Evolutionary conservation across 2,888 invertebrate genomes (phyloP), one percentile per base, ranked within the genome.

Genomic region (Eilema depressum): DNA sequence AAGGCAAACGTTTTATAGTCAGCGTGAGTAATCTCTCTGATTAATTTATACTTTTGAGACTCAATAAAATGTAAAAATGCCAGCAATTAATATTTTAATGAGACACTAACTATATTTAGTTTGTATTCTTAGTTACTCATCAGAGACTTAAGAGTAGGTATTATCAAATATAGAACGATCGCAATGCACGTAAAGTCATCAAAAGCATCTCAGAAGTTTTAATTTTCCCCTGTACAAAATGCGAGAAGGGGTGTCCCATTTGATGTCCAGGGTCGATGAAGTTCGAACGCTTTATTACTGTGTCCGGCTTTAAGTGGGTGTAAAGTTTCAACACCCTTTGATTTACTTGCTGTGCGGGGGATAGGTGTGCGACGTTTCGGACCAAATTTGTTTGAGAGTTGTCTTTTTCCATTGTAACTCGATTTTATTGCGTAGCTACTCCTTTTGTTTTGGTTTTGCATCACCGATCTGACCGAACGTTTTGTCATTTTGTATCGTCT

Each of bases 241-340:
- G 91, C 88, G 90, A 89, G 86, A 91, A 93, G 92, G 94, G 95
- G 93, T 91, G 88, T 85, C 89, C 88, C 88, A 93, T 94, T 94
- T 93, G 94, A 94, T 93, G 94, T 93, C 92, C 94, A 93, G 92
- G 91, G 91, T 91, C 89, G 92, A 85, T 90, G 91, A 95, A 94
- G 93, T 95, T 95, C 93, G 93, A 91, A 94, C 94, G 94, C 92
- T 95, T 95, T 95, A 95, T 95, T 95, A 95, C 95, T 93, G 94
- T 95, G 95, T 95, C 95, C 95, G 94, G 94, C 93, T 94, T 92
- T 95, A 95, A 95, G 95, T 95, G 95, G 95, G 95, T 95, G 95
- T 95, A 95, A 95, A 95, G 95, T 95, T 95, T 94, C 95, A 94
- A 94, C 95, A 94, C 95, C 95, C 95, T 95, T 95, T 95, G 95